Percentiles rank a stretch among this genome's conserved stretches.
Evolutionary conservation across 1,140 invertebrate species (phyloP).

Genomic region (Aphis gossypii): DNA sequence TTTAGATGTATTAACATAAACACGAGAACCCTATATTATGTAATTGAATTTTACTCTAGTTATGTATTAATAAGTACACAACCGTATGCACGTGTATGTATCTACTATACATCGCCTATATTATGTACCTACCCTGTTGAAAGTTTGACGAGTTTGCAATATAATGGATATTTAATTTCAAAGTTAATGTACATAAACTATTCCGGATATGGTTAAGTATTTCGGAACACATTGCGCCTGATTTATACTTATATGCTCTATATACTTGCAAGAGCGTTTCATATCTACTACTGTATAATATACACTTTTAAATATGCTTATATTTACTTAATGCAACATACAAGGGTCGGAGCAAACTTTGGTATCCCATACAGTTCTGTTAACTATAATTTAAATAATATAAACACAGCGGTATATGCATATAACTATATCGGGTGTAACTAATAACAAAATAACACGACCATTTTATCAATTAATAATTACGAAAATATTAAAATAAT

Average conservation of each 20-base stretch:
- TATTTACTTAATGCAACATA: neutral
- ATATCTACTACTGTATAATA: neutral
- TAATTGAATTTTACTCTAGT: too few species aligned
- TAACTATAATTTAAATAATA: neutral
- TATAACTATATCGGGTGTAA: neutral
- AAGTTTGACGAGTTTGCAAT: neutral
- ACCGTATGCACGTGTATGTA: too few species aligned
- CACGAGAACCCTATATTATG: too few species aligned
- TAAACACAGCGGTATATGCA: neutral
- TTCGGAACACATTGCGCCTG: neutral
- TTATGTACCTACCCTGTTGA: neutral
- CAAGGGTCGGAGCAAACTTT: neutral
- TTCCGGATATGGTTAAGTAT: neutral
- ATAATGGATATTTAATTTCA: neutral
- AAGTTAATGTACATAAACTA: neutral
- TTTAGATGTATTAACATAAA: too few species aligned
- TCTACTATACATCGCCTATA: neutral
- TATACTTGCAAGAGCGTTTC: neutral
- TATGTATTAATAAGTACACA: too few species aligned
- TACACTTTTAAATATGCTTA: neutral
- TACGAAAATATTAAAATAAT: neutral
- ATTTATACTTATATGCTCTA: neutral
- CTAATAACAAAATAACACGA: neutral
- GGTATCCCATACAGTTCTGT: neutral
- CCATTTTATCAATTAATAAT: neutral